phyloP scores from a whole-genome alignment of 2,113 vertebrate genomes.

The Shinisaurus crocodilurus region DNA sequence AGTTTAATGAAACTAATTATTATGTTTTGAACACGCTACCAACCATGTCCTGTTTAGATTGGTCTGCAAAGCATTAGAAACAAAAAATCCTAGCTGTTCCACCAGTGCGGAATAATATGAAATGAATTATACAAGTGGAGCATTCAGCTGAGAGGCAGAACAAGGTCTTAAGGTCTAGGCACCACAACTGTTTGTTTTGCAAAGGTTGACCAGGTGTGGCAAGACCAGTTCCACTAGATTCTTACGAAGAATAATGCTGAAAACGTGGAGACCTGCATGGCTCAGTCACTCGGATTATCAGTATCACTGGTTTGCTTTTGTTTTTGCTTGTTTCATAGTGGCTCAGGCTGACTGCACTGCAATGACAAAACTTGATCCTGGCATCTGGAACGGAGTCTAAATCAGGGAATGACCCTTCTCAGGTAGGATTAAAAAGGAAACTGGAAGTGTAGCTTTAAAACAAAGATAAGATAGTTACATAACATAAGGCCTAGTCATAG shows the following conservation, averaged over 20 bases:
- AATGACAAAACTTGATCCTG: conserved; percentile 43
- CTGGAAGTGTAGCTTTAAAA: neutral
- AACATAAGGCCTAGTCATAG: neutral
- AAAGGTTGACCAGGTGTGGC: neutral
- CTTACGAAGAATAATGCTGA: neutral
- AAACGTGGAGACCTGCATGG: neutral
- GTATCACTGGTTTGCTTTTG: neutral
- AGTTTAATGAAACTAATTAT: neutral
- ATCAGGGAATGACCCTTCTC: conserved; percentile 36
- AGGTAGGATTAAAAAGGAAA: conserved; percentile 50
- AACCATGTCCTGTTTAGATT: neutral
- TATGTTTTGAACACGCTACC: neutral
- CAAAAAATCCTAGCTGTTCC: neutral
- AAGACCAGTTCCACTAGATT: conserved; percentile 6
- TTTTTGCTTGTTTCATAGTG: conserved; percentile 44
- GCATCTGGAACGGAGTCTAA: conserved; percentile 34
- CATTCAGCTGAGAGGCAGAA: neutral
- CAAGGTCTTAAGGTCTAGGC: neutral
- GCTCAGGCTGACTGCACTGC: conserved; percentile 21
- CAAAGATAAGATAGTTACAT: neutral
- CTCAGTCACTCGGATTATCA: neutral
- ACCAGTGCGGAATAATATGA: neutral
- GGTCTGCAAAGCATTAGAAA: neutral
- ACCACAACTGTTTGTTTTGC: neutral
- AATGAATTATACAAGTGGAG: neutral